Evolutionary conservation across 2,888 invertebrate genomes (phyloP), one percentile per base, ranked within the genome.

Genomic region (Xanthorhoe spadicearia): DNA sequence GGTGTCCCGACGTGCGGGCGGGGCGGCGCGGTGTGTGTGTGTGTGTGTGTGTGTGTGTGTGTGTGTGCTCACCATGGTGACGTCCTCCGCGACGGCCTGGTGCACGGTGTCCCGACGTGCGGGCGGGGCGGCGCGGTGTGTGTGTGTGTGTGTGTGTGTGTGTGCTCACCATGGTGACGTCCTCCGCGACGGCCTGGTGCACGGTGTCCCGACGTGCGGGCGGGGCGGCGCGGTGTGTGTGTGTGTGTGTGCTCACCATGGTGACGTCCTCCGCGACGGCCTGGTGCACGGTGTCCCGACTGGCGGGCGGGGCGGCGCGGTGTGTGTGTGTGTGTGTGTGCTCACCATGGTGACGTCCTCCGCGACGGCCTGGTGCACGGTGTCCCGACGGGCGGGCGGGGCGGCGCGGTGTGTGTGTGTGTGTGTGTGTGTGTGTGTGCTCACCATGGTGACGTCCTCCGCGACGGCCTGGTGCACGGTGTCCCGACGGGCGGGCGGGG

Each of bases 401-500:
- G 86, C 94, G 74, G 96, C 96, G 53, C 96, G 86, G n/a, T n/a
- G n/a, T n/a, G n/a, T n/a, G n/a, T n/a, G n/a, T n/a, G n/a, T n/a
- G n/a, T n/a, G n/a, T n/a, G n/a, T n/a, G n/a, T n/a, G 4, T 23
- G 23, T 23, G 2, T 23, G 23, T 23, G 4, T 4, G 23, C 35
- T 46, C 23, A 67, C 67, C 56, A 57, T 56, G 10, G 67, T 67
- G 57, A 67, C 98, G 88, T 99, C 99, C 52, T 95, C 95, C 2
- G 96, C 97, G 0, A 99, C 99, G 18, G 98, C 96, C 76, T 96
- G 96, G 90, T 99, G 98, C 74, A 99, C 98, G 58, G 96, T 96
- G 87, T 96, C 96, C 70, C 96, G 92, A 57, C 96, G 89, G 68
- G 94, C 93, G 75, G 78, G 83, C 58, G 94, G 84, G 77, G 86